Conservation (phyloP, 2,888 invertebrate genomes). For the Phortica okadai region DNA sequence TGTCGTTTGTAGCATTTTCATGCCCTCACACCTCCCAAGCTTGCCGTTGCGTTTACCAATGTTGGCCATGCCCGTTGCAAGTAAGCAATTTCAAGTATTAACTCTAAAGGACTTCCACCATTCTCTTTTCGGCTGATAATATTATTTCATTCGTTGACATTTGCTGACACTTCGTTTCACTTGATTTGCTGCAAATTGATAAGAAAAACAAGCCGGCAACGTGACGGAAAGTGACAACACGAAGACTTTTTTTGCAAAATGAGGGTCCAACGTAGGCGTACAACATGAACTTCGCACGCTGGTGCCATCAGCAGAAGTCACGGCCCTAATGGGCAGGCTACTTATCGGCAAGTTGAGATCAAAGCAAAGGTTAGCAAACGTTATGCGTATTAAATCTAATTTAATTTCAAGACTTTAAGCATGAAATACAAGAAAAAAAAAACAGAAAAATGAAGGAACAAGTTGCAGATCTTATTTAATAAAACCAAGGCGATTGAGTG, state of each 20-base stretch:
- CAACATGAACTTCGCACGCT: conserved; percentile 9
- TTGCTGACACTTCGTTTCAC: conserved; percentile 50
- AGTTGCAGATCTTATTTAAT: not conserved
- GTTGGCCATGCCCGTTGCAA: not conserved
- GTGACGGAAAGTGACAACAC: not conserved
- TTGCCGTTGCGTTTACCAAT: not conserved
- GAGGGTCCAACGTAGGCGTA: not conserved
- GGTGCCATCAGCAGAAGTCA: not conserved
- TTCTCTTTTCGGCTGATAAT: conserved; percentile 12
- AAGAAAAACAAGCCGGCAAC: conserved; percentile 48
- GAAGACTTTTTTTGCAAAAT: not conserved
- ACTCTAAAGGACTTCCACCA: not conserved
- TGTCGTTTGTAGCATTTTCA: not conserved
- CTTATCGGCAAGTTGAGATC: conserved; percentile 43
- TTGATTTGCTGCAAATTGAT: conserved; percentile 60
- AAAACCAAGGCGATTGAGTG: not conserved
- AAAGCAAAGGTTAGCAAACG: conserved; percentile 47
- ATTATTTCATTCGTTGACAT: conserved; percentile 43
- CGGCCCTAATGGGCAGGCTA: not conserved
- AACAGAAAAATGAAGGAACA: not conserved
- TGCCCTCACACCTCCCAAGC: too few relatives aligned
- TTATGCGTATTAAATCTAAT: conserved; percentile 24
- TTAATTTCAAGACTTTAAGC: conserved; percentile 30
- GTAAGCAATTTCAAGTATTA: not conserved
- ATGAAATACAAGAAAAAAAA: not conserved